These are phyloP conservation scores for Neodiprion pinetum DNA, from an alignment of 1,140 invertebrate species.

Conservation along the genomic window DNA sequence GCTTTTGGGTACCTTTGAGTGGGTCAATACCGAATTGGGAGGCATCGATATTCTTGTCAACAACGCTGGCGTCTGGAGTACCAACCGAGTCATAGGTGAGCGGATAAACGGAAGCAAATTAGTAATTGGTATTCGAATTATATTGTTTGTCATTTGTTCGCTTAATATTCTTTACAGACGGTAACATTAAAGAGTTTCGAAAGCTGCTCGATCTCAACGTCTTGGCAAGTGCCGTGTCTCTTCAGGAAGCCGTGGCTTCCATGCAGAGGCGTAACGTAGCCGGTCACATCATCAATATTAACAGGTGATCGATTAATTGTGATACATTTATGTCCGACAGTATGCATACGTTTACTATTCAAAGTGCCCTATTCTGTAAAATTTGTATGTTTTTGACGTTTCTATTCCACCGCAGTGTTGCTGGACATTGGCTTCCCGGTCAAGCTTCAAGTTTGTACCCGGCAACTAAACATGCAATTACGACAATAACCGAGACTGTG, in stretches of 20 bases:
- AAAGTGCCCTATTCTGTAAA: too few relatives aligned
- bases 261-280: constrained; percentile 51
- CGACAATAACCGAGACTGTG: constrained; percentile 69
- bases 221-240: constrained; percentile 63
- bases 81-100: constrained; percentile 47
- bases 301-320: constrained; percentile 53
- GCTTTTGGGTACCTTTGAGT: constrained; percentile 71
- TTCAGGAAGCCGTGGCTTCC: constrained; percentile 59
- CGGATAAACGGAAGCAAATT: constrained; percentile 24
- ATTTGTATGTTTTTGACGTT: too few relatives aligned
- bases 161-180: constrained; percentile 50
- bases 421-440: constrained; percentile 43
- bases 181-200: constrained; percentile 58
- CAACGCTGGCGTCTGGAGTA: constrained; percentile 69
- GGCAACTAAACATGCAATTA: constrained; percentile 74
- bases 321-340: too few relatives aligned
- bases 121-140: background rate
- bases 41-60: constrained; percentile 77
- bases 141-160: background rate
- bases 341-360: too few relatives aligned
- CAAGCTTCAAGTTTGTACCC: constrained; percentile 63
- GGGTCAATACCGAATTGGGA: constrained; percentile 67
- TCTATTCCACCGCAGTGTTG: constrained; percentile 40
- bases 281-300: constrained; percentile 68
- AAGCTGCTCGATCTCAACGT: constrained; percentile 73